Conservation (phyloP, 1,140 invertebrate genomes). For the Rhagoletis zephyria region DNA sequence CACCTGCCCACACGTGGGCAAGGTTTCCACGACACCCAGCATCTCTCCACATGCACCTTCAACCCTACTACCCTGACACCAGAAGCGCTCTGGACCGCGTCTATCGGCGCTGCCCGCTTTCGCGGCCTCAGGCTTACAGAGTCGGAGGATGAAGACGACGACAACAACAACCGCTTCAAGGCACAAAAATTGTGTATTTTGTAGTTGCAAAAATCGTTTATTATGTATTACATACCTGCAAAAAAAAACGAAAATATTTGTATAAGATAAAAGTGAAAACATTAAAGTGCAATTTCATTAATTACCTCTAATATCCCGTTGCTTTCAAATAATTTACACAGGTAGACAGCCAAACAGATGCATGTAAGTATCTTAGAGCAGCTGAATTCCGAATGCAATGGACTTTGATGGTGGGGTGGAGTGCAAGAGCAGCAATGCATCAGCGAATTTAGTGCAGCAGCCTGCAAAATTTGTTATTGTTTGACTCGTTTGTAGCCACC, state of each 20-base stretch:
- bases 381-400: slow-evolving; percentile 15
- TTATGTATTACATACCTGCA: slow-evolving; percentile 3
- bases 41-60: no score
- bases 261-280: background rate
- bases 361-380: background rate
- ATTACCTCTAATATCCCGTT: slow-evolving; percentile 27
- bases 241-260: slow-evolving; percentile 1
- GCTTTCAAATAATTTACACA: slow-evolving; percentile 38
- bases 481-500: slow-evolving; percentile 15
- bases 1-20: no score
- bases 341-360: slow-evolving; percentile 1
- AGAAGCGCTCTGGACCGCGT: no score
- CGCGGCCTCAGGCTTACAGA: no score
- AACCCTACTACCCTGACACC: no score
- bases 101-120: no score
- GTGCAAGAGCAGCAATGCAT: slow-evolving; percentile 20
- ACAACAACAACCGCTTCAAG: no score
- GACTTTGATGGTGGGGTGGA: slow-evolving; percentile 7
- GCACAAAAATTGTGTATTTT: no score
- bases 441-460: slow-evolving; percentile 37
- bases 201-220: background rate
- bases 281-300: slow-evolving; percentile 14
- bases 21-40: no score
- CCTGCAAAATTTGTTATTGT: slow-evolving; percentile 42
- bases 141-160: no score